A percentile compares a stretch with the other conserved stretches of the same genome.
Evolutionary conservation across 1,140 invertebrate genomes (phyloP).

Genomic region (Heliothis subflexa): DNA sequence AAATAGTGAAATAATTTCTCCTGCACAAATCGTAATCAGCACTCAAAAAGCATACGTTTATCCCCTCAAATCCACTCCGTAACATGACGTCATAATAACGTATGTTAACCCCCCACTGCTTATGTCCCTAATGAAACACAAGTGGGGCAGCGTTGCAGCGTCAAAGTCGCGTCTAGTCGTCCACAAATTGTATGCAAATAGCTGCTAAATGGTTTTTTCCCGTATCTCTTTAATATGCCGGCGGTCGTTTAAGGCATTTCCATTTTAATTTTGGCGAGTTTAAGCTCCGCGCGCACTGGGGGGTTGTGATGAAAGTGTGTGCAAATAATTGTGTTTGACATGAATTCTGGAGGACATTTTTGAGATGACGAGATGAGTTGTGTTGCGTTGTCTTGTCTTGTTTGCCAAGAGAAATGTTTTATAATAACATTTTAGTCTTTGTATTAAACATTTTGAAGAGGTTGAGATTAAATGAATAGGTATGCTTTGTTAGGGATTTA

Average conservation of each 20-base stretch:
- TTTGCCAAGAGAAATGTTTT: not conserved
- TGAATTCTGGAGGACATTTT: constrained; percentile 14
- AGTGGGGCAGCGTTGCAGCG: constrained; percentile 7
- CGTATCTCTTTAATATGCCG: constrained; percentile 46
- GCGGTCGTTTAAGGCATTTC: constrained; percentile 41
- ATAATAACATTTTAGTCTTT: too few relatives aligned
- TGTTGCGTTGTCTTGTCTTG: not conserved
- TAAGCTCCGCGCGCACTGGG: constrained; percentile 21
- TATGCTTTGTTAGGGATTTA: too few relatives aligned
- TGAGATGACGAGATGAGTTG: not conserved
- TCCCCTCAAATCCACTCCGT: not conserved
- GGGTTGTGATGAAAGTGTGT: not conserved
- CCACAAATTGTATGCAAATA: constrained; percentile 42
- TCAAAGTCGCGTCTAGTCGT: constrained; percentile 33
- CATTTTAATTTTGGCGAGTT: constrained; percentile 42
- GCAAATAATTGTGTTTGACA: constrained; percentile 26
- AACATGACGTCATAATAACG: constrained; percentile 13
- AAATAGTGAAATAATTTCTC: too few relatives aligned
- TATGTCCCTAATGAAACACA: constrained; percentile 24
- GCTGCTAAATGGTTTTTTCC: constrained; percentile 47
- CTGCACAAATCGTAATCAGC: too few relatives aligned
- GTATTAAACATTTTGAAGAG: too few relatives aligned
- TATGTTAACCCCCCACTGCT: not conserved
- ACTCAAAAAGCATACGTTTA: too few relatives aligned
- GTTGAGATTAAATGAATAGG: too few relatives aligned